Percentiles rank a stretch among this genome's conserved stretches.
Evolutionary conservation across 2,113 vertebrate genomes (phyloP).

Genomic region (Pterocles gutturalis): DNA sequence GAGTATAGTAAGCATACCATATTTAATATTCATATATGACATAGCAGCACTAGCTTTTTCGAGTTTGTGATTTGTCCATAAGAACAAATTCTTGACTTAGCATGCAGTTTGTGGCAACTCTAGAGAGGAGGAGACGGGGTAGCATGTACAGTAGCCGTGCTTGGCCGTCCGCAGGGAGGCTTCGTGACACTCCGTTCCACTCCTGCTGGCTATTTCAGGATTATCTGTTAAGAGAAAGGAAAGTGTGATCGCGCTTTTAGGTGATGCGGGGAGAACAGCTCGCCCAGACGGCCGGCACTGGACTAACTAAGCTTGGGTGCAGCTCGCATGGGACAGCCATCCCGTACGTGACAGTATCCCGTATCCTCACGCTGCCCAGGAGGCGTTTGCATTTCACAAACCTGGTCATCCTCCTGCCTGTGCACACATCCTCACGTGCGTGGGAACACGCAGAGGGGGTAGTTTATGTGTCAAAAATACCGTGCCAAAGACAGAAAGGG

Average conservation of each 20-base stretch:
- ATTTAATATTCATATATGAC: constrained; percentile 88
- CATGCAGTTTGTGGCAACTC: constrained; percentile 99
- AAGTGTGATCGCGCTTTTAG: constrained; percentile 6
- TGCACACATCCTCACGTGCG: accelerated
- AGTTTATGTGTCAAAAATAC: not conserved
- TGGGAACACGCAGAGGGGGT: not conserved
- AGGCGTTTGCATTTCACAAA: not conserved
- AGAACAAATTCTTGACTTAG: constrained; percentile 91
- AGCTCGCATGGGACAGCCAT: not conserved
- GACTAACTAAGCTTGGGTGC: not conserved
- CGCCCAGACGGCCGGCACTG: not conserved
- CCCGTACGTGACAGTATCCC: not conserved
- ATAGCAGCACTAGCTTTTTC: constrained; percentile 87
- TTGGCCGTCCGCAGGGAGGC: constrained; percentile 91
- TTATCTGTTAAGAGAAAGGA: constrained; percentile 89
- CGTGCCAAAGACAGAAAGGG: not conserved
- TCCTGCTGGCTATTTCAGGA: constrained; percentile 93
- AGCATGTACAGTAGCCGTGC: constrained; percentile 97
- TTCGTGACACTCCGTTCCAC: constrained; percentile 88
- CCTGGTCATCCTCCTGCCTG: not conserved
- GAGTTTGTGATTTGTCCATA: constrained; percentile 85
- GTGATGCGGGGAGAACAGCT: not conserved
- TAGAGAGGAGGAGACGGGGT: constrained; percentile 90
- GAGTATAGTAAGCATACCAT: constrained; percentile 90
- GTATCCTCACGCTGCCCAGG: not conserved